These are phyloP conservation scores for Choristoneura fumiferana DNA, from an alignment of 1,140 invertebrate genomes.

Conservation along the genomic window DNA sequence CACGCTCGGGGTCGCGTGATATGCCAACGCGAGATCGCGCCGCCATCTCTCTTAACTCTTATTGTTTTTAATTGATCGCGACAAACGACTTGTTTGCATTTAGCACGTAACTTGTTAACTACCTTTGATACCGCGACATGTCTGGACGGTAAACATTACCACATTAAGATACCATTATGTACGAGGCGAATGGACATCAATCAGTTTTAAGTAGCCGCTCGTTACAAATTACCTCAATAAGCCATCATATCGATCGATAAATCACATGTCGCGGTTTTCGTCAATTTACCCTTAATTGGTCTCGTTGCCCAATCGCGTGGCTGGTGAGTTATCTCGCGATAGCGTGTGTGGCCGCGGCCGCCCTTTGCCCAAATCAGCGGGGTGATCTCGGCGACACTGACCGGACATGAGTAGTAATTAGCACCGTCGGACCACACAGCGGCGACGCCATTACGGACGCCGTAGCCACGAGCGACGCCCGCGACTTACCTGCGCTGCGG, in stretches of 20 bases:
- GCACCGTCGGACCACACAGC: constrained; percentile 50
- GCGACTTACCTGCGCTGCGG: too few relatives aligned
- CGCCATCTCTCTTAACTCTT: constrained; percentile 32
- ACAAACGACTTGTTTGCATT: constrained; percentile 10
- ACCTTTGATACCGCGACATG: background rate
- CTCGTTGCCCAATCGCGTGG: constrained; percentile 51
- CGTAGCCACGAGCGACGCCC: constrained; percentile 18
- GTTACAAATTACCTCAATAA: constrained; percentile 44
- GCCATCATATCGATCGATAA: constrained; percentile 39
- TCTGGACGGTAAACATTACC: too few relatives aligned
- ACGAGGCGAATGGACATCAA: constrained; percentile 3
- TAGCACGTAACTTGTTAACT: background rate
- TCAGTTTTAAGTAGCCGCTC: constrained; percentile 15
- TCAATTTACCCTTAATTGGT: constrained; percentile 63
- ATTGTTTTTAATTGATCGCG: constrained; percentile 41
- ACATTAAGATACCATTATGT: constrained; percentile 1
- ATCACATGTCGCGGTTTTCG: constrained; percentile 49
- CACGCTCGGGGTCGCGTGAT: constrained; percentile 44
- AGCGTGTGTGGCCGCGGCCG: constrained; percentile 47
- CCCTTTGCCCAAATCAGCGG: constrained; percentile 42
- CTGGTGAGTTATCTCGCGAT: constrained; percentile 48
- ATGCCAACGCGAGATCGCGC: constrained; percentile 36
- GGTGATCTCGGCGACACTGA: constrained; percentile 61
- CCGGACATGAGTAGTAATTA: constrained; percentile 54
- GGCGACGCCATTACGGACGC: constrained; percentile 3